Evolutionary conservation across 1,140 invertebrate species (phyloP).

Genomic region (Drosophila ohnishii): DNA sequence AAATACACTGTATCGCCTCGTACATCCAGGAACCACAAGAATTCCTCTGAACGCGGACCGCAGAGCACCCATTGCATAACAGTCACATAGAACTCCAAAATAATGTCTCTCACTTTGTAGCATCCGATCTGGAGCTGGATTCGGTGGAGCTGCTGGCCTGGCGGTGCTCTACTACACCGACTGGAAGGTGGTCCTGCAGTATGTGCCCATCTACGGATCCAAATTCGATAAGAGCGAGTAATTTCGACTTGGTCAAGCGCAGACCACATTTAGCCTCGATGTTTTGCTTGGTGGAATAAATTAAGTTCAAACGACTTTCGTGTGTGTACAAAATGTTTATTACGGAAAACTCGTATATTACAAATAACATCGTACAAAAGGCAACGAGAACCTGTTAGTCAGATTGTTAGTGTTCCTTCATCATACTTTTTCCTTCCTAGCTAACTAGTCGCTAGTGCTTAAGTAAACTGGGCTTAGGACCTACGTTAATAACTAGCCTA

Average conservation of each 20-base stretch:
- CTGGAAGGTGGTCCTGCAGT: constrained; percentile 88
- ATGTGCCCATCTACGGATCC: constrained; percentile 89
- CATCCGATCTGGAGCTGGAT: constrained; percentile 85
- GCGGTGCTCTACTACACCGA: constrained; percentile 89
- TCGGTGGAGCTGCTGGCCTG: constrained; percentile 85
- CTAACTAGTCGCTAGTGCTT: constrained; percentile 47
- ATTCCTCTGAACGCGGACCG: neutral
- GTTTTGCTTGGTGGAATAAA: constrained; percentile 66
- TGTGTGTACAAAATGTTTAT: constrained; percentile 31
- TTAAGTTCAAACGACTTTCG: constrained; percentile 47
- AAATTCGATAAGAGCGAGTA: constrained; percentile 87
- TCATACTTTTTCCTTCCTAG: constrained; percentile 32
- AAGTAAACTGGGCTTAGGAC: constrained; percentile 46
- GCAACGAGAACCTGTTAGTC: constrained; percentile 27
- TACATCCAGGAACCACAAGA: neutral
- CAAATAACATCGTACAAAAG: constrained; percentile 40
- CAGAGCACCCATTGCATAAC: constrained; percentile 61
- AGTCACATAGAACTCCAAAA: constrained; percentile 7
- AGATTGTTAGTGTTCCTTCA: constrained; percentile 26
- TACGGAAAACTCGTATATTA: constrained; percentile 47
- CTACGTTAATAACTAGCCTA: constrained; percentile 30
- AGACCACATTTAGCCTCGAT: constrained; percentile 41
- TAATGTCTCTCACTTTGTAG: constrained; percentile 78
- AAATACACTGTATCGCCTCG: neutral
- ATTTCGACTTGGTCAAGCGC: constrained; percentile 2